Conservation (phyloP, 1,140 invertebrate genomes). For the Gerris buenoi region DNA sequence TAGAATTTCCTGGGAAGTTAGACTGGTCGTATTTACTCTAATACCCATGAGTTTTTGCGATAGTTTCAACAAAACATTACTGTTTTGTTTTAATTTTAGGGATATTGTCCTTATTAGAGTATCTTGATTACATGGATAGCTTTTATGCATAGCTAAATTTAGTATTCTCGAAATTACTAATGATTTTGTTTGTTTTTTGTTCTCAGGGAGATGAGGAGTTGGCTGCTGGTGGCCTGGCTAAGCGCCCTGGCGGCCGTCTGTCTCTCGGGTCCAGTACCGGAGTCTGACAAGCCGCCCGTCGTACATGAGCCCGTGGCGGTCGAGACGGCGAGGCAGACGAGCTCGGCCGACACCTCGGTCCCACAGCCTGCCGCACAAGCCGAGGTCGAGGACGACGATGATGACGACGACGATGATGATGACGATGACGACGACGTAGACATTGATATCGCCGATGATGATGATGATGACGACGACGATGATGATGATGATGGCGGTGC, state of each 20-base stretch:
- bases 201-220: not conserved
- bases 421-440: slow-evolving; percentile 25
- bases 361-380: slow-evolving; percentile 11
- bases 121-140: too few species aligned
- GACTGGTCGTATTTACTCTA: too few species aligned
- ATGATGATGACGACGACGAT: slow-evolving; percentile 37
- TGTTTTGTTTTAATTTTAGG: too few species aligned
- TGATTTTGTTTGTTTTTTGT: not conserved
- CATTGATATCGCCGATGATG: slow-evolving; percentile 30
- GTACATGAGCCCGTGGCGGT: slow-evolving; percentile 29
- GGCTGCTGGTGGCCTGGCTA: slow-evolving; percentile 4
- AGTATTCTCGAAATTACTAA: not conserved
- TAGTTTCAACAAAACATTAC: too few species aligned
- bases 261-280: slow-evolving; percentile 3
- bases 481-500: slow-evolving; percentile 17
- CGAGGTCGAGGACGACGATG: slow-evolving; percentile 16
- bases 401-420: slow-evolving; percentile 37
- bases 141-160: too few species aligned
- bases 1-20: too few species aligned
- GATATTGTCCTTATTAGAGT: too few species aligned
- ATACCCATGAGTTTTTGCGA: too few species aligned
- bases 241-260: not conserved
- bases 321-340: slow-evolving; percentile 17
- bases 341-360: not conserved
- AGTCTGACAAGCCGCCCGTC: slow-evolving; percentile 10